Percentiles rank a stretch among this genome's conserved stretches.
Evolutionary conservation across 2,113 vertebrate genomes (phyloP).

Genomic region (Scolopax mira): DNA sequence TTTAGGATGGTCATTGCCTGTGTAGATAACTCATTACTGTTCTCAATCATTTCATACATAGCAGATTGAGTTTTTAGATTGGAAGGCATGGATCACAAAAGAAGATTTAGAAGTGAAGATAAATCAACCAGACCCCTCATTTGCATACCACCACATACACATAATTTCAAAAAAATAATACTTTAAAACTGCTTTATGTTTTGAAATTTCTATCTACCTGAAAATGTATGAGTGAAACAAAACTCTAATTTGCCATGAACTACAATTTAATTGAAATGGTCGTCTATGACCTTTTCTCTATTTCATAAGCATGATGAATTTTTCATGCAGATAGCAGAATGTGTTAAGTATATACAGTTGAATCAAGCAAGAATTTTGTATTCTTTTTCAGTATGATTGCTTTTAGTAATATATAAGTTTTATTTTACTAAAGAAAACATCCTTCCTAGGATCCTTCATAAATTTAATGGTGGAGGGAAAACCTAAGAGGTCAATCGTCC

Average conservation of each 20-base stretch:
- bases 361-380: not conserved
- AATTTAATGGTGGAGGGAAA: not conserved
- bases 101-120: not conserved
- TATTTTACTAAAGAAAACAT: not conserved
- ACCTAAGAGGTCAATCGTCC: not conserved
- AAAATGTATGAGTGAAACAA: not conserved
- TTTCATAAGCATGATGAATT: not conserved
- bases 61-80: not conserved
- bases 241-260: not conserved
- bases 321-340: not conserved
- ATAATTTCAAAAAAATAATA: not conserved
- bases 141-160: not conserved
- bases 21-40: not conserved
- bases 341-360: not conserved
- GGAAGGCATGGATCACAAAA: not conserved
- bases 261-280: not conserved
- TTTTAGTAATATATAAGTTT: not conserved
- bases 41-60: not conserved
- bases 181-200: not conserved
- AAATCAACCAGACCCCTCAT: not conserved
- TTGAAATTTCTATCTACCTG: not conserved
- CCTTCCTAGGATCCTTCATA: not conserved
- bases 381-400: not conserved
- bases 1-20: not conserved
- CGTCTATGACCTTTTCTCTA: not conserved